Evolutionary conservation across 2,888 invertebrate species (phyloP).

Genomic region (Macaria liturata): DNA sequence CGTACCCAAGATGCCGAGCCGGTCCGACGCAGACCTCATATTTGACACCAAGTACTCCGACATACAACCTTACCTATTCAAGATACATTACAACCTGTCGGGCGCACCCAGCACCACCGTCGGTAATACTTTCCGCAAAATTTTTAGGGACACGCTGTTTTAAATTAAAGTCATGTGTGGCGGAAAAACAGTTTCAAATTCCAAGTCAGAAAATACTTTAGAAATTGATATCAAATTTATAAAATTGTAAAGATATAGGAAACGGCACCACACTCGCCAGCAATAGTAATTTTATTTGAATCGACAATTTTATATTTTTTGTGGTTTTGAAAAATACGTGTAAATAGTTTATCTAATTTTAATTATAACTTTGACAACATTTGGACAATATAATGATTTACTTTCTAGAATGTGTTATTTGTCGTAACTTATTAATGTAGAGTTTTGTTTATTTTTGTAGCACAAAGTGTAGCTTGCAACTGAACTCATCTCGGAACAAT

Average conservation of each 20-base stretch:
- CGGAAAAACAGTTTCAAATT: too few species aligned
- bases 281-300: slow-evolving; percentile 16
- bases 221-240: too few species aligned
- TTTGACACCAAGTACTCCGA: slow-evolving; percentile 97
- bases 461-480: slow-evolving; percentile 15
- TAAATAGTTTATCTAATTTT: slow-evolving; percentile 5
- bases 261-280: slow-evolving; percentile 4
- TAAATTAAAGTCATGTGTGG: slow-evolving; percentile 35
- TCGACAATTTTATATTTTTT: slow-evolving; percentile 1
- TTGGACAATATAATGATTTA: slow-evolving; percentile 17
- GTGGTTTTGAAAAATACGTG: too few species aligned
- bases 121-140: slow-evolving; percentile 94
- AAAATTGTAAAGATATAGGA: background rate
- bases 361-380: slow-evolving; percentile 1
- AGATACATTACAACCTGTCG: slow-evolving; percentile 92
- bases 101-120: slow-evolving; percentile 92
- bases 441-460: slow-evolving; percentile 17
- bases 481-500: background rate
- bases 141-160: slow-evolving; percentile 93
- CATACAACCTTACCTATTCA: slow-evolving; percentile 98
- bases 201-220: too few species aligned
- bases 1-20: slow-evolving; percentile 97
- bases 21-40: slow-evolving; percentile 95
- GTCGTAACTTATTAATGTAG: slow-evolving; percentile 11
- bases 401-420: slow-evolving; percentile 19